phyloP scores from a whole-genome alignment of 1,140 invertebrate genomes.

The Antheraea mylitta region DNA sequence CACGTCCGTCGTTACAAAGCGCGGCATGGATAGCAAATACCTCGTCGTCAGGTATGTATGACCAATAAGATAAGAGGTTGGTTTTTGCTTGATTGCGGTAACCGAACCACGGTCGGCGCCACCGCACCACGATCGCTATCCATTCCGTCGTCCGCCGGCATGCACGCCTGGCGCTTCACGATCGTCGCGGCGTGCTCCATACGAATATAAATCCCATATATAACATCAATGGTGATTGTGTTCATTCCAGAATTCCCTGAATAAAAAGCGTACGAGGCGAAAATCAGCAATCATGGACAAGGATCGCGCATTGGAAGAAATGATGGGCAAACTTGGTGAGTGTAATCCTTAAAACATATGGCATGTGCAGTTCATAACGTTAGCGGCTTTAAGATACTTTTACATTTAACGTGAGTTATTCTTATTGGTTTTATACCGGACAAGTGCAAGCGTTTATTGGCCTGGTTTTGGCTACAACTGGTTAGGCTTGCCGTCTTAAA shows the following conservation, averaged over 20 bases:
- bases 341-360: constrained; percentile 44
- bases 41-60: constrained; percentile 7
- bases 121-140: constrained; percentile 43
- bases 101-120: constrained; percentile 52
- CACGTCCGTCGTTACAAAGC: background rate
- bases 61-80: constrained; percentile 46
- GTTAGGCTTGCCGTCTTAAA: constrained; percentile 23
- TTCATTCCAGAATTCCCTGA: constrained; percentile 44
- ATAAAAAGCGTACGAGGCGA: constrained; percentile 20
- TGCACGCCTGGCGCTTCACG: constrained; percentile 45
- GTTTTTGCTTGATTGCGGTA: constrained; percentile 60
- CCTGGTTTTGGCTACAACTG: constrained; percentile 29
- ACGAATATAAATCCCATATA: constrained; percentile 14
- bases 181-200: constrained; percentile 37
- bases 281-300: constrained; percentile 75
- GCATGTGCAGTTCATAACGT: constrained; percentile 29
- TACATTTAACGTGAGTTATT: constrained; percentile 26
- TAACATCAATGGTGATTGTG: constrained; percentile 59
- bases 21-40: background rate
- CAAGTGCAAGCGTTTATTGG: constrained; percentile 23
- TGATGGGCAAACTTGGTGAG: constrained; percentile 84
- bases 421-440: constrained; percentile 14
- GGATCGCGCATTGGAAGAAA: constrained; percentile 83
- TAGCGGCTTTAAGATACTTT: constrained; percentile 23
- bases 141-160: constrained; percentile 69